Conservation (phyloP, 2,797 vertebrate genomes). For the Gymnothorax reevesii region DNA sequence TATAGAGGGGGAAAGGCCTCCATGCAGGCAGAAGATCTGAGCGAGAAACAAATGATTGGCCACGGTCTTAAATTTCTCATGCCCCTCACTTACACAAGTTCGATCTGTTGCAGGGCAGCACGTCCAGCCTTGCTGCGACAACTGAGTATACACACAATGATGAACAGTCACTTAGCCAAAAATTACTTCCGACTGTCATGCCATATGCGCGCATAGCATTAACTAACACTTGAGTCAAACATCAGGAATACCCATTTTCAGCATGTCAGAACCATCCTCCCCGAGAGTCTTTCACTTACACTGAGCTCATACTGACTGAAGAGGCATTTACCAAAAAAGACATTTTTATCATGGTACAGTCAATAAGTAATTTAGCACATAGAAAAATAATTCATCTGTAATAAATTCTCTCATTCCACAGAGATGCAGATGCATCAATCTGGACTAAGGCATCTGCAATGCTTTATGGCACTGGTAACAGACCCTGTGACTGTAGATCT, state of each 20-base stretch:
- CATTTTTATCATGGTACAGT: too few relatives aligned
- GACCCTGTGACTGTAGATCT: too few relatives aligned
- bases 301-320: neutral
- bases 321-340: neutral
- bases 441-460: neutral
- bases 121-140: neutral
- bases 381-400: neutral
- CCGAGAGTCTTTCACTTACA: neutral
- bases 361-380: neutral
- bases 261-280: neutral
- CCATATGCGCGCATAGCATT: neutral
- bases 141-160: neutral
- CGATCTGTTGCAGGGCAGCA: neutral
- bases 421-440: neutral
- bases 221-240: neutral
- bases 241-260: neutral
- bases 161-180: neutral
- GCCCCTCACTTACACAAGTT: neutral
- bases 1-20: constrained; percentile 92
- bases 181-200: neutral
- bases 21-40: constrained; percentile 95
- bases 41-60: neutral
- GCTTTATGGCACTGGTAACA: neutral
- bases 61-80: neutral
- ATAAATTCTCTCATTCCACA: neutral